A percentile compares a stretch with the other conserved stretches of the same genome.
Evolutionary conservation across 37 sponge, comb jelly and placozoan genomes (phyloP).

Genomic region (Haliclona indistincta): DNA sequence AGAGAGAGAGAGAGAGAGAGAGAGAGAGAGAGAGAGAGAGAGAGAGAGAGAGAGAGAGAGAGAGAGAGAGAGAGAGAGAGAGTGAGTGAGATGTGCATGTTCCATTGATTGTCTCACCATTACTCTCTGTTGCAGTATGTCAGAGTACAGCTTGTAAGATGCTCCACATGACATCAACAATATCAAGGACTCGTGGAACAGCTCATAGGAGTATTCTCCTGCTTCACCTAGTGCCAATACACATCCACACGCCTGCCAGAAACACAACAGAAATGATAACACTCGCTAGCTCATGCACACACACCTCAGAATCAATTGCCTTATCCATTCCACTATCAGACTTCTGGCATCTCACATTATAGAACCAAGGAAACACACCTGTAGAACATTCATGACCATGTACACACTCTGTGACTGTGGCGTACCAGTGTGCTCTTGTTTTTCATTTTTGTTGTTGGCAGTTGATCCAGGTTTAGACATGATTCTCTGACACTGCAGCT

Average conservation of each 20-base stretch:
- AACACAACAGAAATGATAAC: too few species aligned
- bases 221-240: too few species aligned
- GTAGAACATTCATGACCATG: background rate
- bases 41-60: constrained; percentile 12
- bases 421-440: background rate
- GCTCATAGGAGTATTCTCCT: constrained; percentile 8
- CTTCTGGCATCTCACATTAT: constrained; percentile 49
- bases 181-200: constrained; percentile 24
- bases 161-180: constrained; percentile 34
- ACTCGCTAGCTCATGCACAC: background rate
- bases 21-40: background rate
- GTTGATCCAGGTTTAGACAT: constrained; percentile 25
- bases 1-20: constrained; percentile 2
- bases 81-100: background rate
- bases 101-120: constrained; percentile 9
- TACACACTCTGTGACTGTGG: background rate
- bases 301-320: constrained; percentile 18
- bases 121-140: constrained; percentile 15
- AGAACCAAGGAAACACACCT: constrained; percentile 46
- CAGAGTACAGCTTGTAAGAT: constrained; percentile 11
- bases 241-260: too few species aligned
- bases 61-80: constrained; percentile 19
- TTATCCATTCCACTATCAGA: background rate
- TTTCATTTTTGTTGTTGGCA: background rate
- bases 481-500: constrained; percentile 39